Conservation (phyloP, 2,113 vertebrate species). For the Eurystomus gularis region DNA sequence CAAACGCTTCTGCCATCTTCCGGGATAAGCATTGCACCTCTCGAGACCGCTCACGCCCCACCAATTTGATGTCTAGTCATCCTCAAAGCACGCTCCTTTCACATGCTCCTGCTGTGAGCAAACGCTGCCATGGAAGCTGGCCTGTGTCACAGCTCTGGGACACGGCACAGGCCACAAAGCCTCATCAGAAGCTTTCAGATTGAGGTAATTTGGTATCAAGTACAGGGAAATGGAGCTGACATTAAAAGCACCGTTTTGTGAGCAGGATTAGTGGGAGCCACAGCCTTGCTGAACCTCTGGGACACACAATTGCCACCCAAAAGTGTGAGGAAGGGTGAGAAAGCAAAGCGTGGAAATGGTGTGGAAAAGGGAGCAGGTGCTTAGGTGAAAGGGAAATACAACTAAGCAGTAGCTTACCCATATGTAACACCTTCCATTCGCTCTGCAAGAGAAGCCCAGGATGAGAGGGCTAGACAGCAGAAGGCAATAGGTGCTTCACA, state of each 20-base stretch:
- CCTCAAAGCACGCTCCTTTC: background rate
- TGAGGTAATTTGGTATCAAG: background rate
- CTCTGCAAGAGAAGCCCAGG: background rate
- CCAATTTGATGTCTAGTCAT: background rate
- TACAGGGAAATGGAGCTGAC: background rate
- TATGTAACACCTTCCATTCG: background rate
- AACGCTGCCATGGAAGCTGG: background rate
- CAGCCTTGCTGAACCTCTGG: background rate
- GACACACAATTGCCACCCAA: background rate
- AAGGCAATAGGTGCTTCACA: background rate
- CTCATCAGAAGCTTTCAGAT: background rate
- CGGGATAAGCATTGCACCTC: background rate
- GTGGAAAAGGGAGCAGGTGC: background rate
- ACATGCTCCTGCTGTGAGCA: background rate
- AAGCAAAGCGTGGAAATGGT: background rate
- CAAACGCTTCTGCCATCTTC: background rate
- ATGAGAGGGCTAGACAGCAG: background rate
- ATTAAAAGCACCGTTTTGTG: background rate
- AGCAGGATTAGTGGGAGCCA: background rate
- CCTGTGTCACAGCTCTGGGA: background rate
- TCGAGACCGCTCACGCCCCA: background rate
- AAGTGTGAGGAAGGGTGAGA: background rate
- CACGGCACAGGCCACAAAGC: background rate
- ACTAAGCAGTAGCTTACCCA: background rate
- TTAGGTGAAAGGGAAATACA: background rate